Conservation (phyloP, 2,113 vertebrate species). For the Hippopotamus amphibius region DNA sequence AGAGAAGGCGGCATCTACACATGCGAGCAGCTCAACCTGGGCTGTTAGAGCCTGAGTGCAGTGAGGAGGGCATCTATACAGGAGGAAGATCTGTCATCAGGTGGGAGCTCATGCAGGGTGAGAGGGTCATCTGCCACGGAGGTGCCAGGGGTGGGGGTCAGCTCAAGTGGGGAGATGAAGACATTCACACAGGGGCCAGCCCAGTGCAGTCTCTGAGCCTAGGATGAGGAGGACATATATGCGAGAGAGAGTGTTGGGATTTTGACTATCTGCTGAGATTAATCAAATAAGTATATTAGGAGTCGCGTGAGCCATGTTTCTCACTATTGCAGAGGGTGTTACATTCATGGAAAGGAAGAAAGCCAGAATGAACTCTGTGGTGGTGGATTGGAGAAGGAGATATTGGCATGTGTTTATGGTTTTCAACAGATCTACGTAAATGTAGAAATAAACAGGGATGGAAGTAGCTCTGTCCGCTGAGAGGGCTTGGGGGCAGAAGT, state of each 20-base stretch:
- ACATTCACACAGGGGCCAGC: background rate
- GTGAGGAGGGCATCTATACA: background rate
- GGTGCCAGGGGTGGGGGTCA: background rate
- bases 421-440: background rate
- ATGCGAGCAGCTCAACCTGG: background rate
- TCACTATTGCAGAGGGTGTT: background rate
- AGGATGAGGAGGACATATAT: background rate
- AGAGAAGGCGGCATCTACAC: background rate
- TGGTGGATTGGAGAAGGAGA: background rate
- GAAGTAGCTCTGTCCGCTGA: background rate
- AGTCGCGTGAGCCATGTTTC: background rate
- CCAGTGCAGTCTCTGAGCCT: background rate
- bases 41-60: background rate
- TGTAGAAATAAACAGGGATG: background rate
- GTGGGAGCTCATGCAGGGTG: background rate
- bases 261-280: background rate
- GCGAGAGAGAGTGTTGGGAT: background rate
- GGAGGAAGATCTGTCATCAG: background rate
- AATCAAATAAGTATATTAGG: background rate
- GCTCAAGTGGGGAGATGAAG: background rate
- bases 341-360: background rate
- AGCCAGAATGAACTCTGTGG: background rate
- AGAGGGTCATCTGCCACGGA: background rate
- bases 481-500: background rate
- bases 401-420: background rate